These are phyloP conservation scores for Drosophila repleta DNA, from an alignment of 1,140 invertebrate species.

Conservation along the genomic window DNA sequence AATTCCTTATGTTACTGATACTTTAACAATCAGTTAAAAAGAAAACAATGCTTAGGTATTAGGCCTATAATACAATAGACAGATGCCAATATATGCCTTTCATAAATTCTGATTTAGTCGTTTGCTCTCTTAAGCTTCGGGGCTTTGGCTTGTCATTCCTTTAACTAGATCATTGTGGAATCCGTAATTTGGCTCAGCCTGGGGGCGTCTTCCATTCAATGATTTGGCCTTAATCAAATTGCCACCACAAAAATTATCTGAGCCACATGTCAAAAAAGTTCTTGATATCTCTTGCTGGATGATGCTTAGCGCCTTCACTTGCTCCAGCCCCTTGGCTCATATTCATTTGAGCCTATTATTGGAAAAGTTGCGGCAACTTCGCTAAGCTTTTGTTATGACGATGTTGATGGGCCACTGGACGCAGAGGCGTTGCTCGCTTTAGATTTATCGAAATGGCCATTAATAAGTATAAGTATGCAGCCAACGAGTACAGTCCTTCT, in stretches of 20 bases:
- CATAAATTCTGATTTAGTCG: slow-evolving; percentile 11
- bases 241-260: slow-evolving; percentile 43
- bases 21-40: too few relatives aligned
- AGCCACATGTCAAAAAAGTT: slow-evolving; percentile 63
- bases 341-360: slow-evolving; percentile 81
- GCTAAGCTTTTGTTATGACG: slow-evolving; percentile 78
- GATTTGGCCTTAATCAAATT: slow-evolving; percentile 47
- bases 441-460: slow-evolving; percentile 65
- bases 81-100: not conserved
- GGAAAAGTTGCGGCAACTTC: slow-evolving; percentile 71
- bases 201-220: slow-evolving; percentile 9
- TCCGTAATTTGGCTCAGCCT: slow-evolving; percentile 35
- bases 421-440: slow-evolving; percentile 34
- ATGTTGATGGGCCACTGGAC: slow-evolving; percentile 43
- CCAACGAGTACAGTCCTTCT: slow-evolving; percentile 38
- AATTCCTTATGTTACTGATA: too few relatives aligned
- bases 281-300: slow-evolving; percentile 19
- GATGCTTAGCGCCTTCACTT: slow-evolving; percentile 1
- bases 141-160: slow-evolving; percentile 29
- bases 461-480: slow-evolving; percentile 71
- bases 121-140: slow-evolving; percentile 1
- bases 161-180: slow-evolving; percentile 25
- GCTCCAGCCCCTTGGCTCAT: slow-evolving; percentile 36
- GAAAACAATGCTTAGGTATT: too few relatives aligned
- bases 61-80: too few relatives aligned